Percentiles rank a stretch among this genome's conserved stretches.
These are phyloP conservation scores for Psylliodes chrysocephalus DNA, from an alignment of 2,888 invertebrate species.

Conservation along the genomic window DNA sequence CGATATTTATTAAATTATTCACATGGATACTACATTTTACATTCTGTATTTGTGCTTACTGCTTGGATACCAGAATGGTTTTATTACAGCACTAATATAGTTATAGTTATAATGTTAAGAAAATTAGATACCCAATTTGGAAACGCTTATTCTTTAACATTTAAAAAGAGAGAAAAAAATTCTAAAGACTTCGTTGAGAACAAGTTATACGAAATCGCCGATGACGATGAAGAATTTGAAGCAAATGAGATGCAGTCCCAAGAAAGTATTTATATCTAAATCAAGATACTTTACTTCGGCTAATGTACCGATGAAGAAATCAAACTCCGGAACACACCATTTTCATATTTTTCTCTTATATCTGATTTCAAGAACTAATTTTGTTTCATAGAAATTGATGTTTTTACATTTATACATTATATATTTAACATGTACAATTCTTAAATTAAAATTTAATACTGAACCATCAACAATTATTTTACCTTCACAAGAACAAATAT, in stretches of 20 bases:
- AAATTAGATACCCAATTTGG: background rate
- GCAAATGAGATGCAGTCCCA: background rate
- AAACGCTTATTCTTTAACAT: background rate
- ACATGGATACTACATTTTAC: background rate
- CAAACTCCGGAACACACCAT: too few species aligned
- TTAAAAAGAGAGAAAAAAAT: background rate
- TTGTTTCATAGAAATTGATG: too few species aligned
- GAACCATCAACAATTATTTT: too few species aligned
- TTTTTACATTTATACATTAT: too few species aligned
- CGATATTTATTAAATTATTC: constrained; percentile 1
- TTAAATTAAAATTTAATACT: too few species aligned
- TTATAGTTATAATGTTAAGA: background rate
- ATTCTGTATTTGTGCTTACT: background rate
- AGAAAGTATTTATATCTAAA: constrained; percentile 1
- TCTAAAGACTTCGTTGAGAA: background rate
- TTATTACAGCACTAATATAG: background rate
- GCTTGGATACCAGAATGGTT: constrained; percentile 3
- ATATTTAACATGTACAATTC: too few species aligned
- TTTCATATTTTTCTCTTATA: too few species aligned
- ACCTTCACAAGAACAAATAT: too few species aligned
- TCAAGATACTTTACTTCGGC: too few species aligned
- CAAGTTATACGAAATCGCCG: background rate
- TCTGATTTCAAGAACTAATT: too few species aligned
- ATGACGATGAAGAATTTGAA: background rate
- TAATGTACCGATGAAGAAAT: too few species aligned